Evolutionary conservation across 2,113 vertebrate genomes (phyloP), one percentile per base, ranked within the genome.

Genomic region (Protobothrops mucrosquamatus): DNA sequence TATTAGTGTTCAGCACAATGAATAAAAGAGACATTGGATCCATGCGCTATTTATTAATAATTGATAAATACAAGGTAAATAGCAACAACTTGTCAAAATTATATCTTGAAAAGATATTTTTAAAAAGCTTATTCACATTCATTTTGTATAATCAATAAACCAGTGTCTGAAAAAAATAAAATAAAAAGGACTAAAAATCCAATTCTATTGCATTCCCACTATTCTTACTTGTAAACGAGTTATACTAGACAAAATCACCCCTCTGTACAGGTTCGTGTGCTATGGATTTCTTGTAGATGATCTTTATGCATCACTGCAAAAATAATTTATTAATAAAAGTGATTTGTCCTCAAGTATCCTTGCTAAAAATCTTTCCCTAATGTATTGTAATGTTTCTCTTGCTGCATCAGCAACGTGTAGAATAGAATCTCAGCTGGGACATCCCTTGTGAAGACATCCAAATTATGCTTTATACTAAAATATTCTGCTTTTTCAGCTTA

Each of bases 41-140:
- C 97, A 97, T 96, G 96, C 96, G 46, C 91, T 93, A 95, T 98
- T 98, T 97, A 97, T 96, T 93, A 96, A 96, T 97, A 97, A 97
- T 93, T 96, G 94, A 97, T 95, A 97, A 97, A 95, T 94, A 98
- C 96, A 97, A 89, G 96, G 96, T 97, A 97, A 94, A 96, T 95
- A 96, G 94, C 94, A 97, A 88, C 96, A 95, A 96, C 96, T 96
- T 97, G 97, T 97, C 96, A 98, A 98, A 98, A 98, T 92, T 2
- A 0, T 96, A 96, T 97, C 74, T 97, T 7, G 1, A 94, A 97
- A 97, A 98, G 93, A 69, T 93, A 85, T 96, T 97, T 97, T 95
- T 95, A 97, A 98, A 98, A 97, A 94, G 93, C 94, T 29, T 61
- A 96, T 97, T 97, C 96, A 97, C 97, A 97, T 96, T 97, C 92